Percentiles rank a stretch among this genome's conserved stretches.
phyloP scores from a whole-genome alignment of 2,888 invertebrate species.

The Homarus gammarus region DNA sequence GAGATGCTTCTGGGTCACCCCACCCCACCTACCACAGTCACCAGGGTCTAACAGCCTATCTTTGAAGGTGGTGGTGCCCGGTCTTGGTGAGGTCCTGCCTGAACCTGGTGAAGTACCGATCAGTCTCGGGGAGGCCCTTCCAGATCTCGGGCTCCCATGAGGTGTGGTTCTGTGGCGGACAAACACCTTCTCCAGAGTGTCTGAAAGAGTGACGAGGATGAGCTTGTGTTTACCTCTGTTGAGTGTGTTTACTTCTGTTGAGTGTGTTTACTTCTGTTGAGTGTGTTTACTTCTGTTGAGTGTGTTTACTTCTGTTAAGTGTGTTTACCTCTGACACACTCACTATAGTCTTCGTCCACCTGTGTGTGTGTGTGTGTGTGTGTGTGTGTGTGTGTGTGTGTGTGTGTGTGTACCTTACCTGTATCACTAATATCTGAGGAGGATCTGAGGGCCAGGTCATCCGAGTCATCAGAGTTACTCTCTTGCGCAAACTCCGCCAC shows the following conservation, averaged over 20 bases:
- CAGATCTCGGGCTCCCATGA: background rate
- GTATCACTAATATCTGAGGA: slow-evolving; percentile 21
- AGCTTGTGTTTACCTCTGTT: background rate
- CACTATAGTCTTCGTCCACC: background rate
- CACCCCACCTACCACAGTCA: background rate
- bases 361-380: background rate
- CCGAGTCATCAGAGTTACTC: slow-evolving; percentile 35
- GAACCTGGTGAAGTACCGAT: background rate
- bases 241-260: background rate
- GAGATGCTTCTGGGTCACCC: background rate
- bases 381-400: background rate
- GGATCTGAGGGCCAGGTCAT: slow-evolving; percentile 28
- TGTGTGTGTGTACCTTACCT: background rate
- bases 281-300: background rate
- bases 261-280: background rate
- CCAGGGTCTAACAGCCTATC: background rate
- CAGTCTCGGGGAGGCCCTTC: background rate
- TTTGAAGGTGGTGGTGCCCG: background rate
- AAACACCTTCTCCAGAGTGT: background rate
- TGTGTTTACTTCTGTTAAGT: no score
- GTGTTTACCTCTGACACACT: background rate
- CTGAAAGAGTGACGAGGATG: background rate
- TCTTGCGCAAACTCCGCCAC: slow-evolving; percentile 11
- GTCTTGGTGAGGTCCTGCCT: background rate
- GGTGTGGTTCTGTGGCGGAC: background rate